Percentiles rank a stretch among this genome's conserved stretches.
phyloP scores from a whole-genome alignment of 1,140 invertebrate species.

The Lepidurus apus region DNA sequence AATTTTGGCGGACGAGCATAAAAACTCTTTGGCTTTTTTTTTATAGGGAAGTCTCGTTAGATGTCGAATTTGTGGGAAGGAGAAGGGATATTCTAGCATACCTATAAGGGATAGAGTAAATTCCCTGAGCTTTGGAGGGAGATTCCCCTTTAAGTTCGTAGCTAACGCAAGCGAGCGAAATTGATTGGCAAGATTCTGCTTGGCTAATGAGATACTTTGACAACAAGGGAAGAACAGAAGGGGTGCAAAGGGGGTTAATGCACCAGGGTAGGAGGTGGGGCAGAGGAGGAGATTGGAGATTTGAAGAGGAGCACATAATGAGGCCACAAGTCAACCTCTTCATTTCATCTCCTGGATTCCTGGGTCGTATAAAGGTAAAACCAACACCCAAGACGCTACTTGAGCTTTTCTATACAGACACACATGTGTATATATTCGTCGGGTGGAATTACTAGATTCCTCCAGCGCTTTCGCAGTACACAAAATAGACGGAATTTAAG shows the following conservation, averaged over 20 bases:
- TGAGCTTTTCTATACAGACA: no score
- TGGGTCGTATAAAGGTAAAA: no score
- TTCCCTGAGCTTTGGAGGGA: neutral
- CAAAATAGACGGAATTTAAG: no score
- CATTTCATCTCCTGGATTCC: no score
- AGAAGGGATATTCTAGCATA: neutral
- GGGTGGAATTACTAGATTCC: no score
- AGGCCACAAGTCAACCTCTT: no score
- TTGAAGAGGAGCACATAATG: neutral
- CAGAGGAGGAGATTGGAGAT: neutral
- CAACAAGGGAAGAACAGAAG: neutral
- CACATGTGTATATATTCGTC: no score
- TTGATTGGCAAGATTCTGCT: slow-evolving; percentile 18
- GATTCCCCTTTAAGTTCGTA: neutral
- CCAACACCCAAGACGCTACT: no score
- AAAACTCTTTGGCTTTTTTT: neutral
- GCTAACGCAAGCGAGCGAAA: neutral
- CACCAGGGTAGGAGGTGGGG: neutral
- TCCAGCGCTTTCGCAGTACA: no score
- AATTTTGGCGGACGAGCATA: neutral
- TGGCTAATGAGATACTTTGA: slow-evolving; percentile 7
- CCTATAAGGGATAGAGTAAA: neutral
- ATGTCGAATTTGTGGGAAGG: neutral
- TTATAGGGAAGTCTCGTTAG: neutral
- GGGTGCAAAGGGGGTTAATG: neutral